Evolutionary conservation across 2,888 invertebrate genomes (phyloP), one percentile per base, ranked within the genome.

Genomic region (Philhelius pedissequus): DNA sequence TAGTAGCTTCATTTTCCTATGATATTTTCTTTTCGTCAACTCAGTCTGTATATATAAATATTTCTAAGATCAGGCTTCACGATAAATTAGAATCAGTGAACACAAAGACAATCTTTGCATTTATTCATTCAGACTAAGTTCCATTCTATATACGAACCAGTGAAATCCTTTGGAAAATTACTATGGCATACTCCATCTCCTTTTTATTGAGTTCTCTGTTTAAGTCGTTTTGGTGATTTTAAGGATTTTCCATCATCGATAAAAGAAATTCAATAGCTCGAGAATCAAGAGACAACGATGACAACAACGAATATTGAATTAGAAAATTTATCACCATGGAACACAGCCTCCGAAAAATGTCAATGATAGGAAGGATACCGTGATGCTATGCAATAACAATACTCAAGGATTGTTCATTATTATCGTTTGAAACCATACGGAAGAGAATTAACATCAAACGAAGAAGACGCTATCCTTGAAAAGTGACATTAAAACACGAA

Each of bases 151-250:
- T 15, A 6, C 5, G 20, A 48, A n/a, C 7, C 13, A 25, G 45
- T 4, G 35, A 62, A 56, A 69, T 73, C 43, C 68, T 52, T 69
- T 22, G 35, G 30, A 62, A 77, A 82, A 82, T 82, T 82, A 82
- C 77, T 82, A 60, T 68, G 73, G 52, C 77, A 68, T 66, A 82
- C 60, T 77, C 71, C 62, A 54, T 54, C n/a, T n/a, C 32, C 30
- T 38, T 48, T 71, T 25, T 62, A 30, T 62, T 50, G 60, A 58
- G 58, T 58, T 58, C 58, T 52, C 73, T 58, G 60, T 68, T 77
- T 54, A 78, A 82, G 82, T 68, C 82, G 64, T 83, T 83, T 83
- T 48, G 82, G 78, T 83, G 82, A 83, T 83, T 83, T 83, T 83
- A 83, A 83, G 82, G 82, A 83, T 83, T 83, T 83, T 69, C 69